These are phyloP conservation scores for Zophobas atratus DNA, from an alignment of 1,140 invertebrate genomes.

Conservation along the genomic window DNA sequence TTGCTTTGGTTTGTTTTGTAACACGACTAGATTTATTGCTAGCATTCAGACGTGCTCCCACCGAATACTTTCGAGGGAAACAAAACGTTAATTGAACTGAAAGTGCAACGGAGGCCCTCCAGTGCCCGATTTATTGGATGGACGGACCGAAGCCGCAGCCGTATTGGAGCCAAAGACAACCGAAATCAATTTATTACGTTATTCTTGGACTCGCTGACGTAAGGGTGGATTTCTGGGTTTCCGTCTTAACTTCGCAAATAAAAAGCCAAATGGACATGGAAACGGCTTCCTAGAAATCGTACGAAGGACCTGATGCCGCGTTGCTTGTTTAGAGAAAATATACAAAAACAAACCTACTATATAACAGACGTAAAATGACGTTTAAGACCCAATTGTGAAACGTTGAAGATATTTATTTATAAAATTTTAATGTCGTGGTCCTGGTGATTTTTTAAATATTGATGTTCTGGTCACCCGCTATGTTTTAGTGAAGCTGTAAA, in stretches of 20 bases:
- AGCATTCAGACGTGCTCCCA: slow-evolving; percentile 52
- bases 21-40: slow-evolving; percentile 60
- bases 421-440: no score
- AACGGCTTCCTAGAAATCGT: background rate
- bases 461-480: no score
- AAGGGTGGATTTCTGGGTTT: background rate
- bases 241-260: background rate
- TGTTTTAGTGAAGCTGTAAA: no score
- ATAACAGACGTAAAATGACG: no score
- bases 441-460: no score
- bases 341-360: no score
- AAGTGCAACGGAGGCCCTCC: slow-evolving; percentile 54
- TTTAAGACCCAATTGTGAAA: no score
- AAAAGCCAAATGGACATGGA: background rate
- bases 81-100: slow-evolving; percentile 63
- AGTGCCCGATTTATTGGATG: slow-evolving; percentile 36
- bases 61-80: slow-evolving; percentile 58
- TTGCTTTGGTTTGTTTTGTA: slow-evolving; percentile 63
- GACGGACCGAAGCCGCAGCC: slow-evolving; percentile 32
- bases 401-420: no score
- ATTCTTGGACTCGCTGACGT: slow-evolving; percentile 10
- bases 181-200: slow-evolving; percentile 38
- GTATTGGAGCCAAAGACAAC: slow-evolving; percentile 33
- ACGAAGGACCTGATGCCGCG: background rate
- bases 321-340: no score